Conservation (phyloP, 1,140 invertebrate genomes). For the Drosophila parabipectinata region DNA sequence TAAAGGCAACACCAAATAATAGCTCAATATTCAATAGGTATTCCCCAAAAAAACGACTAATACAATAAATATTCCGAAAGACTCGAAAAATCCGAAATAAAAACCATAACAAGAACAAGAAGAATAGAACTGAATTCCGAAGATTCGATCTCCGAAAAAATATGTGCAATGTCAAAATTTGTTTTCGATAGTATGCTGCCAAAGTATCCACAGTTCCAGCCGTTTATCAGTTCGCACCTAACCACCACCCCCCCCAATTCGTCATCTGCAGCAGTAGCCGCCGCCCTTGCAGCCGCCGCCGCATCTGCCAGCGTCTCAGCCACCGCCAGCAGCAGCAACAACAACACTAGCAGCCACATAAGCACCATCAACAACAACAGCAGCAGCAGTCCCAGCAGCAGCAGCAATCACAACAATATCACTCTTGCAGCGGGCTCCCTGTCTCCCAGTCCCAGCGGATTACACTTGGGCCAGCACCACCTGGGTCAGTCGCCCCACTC, state of each 20-base stretch:
- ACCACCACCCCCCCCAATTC: constrained; percentile 85
- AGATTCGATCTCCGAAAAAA: constrained; percentile 57
- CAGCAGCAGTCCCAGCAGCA: constrained; percentile 63
- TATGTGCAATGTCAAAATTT: constrained; percentile 96
- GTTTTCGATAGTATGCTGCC: constrained; percentile 98
- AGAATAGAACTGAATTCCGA: constrained; percentile 29
- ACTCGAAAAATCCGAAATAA: constrained; percentile 27
- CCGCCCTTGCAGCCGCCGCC: constrained; percentile 80
- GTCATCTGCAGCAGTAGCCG: constrained; percentile 86
- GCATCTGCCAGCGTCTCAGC: constrained; percentile 78
- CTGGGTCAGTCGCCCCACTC: constrained; percentile 79
- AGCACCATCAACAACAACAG: constrained; percentile 32
- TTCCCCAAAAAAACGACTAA: constrained; percentile 8
- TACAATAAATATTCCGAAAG: not conserved
- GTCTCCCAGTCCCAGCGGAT: constrained; percentile 63
- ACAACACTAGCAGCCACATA: constrained; percentile 85
- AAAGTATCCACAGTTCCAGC: constrained; percentile 94
- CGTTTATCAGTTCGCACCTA: constrained; percentile 86
- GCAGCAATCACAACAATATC: constrained; percentile 83
- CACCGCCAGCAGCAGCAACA: constrained; percentile 65
- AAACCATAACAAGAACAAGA: constrained; percentile 5
- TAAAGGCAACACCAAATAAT: constrained; percentile 44
- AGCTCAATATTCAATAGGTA: constrained; percentile 3
- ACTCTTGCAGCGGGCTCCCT: constrained; percentile 83
- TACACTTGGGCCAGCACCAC: constrained; percentile 61